Conservation (phyloP, 2,113 vertebrate species). For the Gulo gulo region DNA sequence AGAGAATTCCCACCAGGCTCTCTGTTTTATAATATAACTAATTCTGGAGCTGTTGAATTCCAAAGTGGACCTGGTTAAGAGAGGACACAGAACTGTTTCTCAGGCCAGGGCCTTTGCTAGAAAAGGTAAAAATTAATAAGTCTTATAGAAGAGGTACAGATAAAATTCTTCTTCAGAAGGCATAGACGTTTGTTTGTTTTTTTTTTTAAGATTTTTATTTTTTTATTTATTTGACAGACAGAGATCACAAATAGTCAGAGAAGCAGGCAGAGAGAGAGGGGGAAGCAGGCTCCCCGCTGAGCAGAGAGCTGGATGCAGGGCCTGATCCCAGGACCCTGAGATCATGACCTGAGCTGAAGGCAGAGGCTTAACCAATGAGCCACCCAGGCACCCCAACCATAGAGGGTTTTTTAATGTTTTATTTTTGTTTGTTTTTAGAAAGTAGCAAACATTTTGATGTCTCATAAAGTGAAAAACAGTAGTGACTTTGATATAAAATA, state of each 20-base stretch:
- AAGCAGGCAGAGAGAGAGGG: too few relatives aligned
- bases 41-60: not conserved
- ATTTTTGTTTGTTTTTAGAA: not conserved
- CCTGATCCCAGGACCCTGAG: too few relatives aligned
- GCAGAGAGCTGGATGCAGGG: too few relatives aligned
- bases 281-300: too few relatives aligned
- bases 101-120: fast-evolving
- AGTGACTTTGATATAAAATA: slow-evolving; percentile 35
- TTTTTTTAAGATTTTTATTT: not conserved
- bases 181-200: not conserved
- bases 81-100: not conserved
- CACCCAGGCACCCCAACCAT: too few relatives aligned
- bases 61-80: not conserved
- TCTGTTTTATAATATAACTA: not conserved
- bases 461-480: not conserved
- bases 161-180: not conserved
- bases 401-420: not conserved
- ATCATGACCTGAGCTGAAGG: too few relatives aligned
- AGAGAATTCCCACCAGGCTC: not conserved
- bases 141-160: not conserved
- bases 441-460: not conserved
- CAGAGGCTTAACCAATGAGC: too few relatives aligned
- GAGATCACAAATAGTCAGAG: too few relatives aligned
- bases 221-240: too few relatives aligned
- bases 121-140: not conserved